Evolutionary conservation across 2,888 invertebrate species (phyloP).

Genomic region (Eulithis prunata): DNA sequence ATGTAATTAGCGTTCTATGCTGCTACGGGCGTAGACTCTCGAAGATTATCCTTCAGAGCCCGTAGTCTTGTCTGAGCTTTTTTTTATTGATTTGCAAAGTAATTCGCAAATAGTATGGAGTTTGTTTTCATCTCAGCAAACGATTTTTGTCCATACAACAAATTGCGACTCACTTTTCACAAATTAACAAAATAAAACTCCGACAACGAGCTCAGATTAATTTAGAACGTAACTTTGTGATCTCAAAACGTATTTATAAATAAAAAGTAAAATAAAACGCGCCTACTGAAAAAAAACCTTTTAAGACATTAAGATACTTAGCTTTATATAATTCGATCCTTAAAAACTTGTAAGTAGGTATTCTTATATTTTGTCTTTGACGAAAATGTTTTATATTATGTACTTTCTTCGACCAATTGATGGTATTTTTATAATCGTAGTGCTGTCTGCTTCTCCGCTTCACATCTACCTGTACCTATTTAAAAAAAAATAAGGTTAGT

Average conservation of each 20-base stretch:
- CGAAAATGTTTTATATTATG: conserved; percentile 13
- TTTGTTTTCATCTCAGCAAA: too few relatives aligned
- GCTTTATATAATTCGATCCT: conserved; percentile 20
- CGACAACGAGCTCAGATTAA: neutral
- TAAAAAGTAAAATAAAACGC: conserved; percentile 4
- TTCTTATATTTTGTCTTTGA: conserved; percentile 20
- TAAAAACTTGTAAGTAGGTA: conserved; percentile 12
- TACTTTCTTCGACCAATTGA: conserved; percentile 41
- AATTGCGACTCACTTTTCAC: too few relatives aligned
- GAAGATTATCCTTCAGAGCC: too few relatives aligned
- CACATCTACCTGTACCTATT: conserved; percentile 3
- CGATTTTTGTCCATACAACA: too few relatives aligned
- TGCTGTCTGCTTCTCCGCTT: conserved; percentile 62
- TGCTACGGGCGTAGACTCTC: too few relatives aligned
- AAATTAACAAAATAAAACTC: too few relatives aligned
- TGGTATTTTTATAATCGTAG: conserved; percentile 54
- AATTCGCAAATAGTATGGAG: too few relatives aligned
- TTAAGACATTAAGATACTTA: conserved; percentile 12
- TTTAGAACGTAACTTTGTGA: conserved; percentile 11
- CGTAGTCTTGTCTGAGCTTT: too few relatives aligned
- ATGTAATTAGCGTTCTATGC: too few relatives aligned
- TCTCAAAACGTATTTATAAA: conserved; percentile 8
- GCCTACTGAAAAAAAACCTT: conserved; percentile 17
- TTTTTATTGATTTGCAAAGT: too few relatives aligned
- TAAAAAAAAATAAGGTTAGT: conserved; percentile 1